Conservation (phyloP, 1,140 invertebrate genomes). For the Eumaeus atala region DNA sequence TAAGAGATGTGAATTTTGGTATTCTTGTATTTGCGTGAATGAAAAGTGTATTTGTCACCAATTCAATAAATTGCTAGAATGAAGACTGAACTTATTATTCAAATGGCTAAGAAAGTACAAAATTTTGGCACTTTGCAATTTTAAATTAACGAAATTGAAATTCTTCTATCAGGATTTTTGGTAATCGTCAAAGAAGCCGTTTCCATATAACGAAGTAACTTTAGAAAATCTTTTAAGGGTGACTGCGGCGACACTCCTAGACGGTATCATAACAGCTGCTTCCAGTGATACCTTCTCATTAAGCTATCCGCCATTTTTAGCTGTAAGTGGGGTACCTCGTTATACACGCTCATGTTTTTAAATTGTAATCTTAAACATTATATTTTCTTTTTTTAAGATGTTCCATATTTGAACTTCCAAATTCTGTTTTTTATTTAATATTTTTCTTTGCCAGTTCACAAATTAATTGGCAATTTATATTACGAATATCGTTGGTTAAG, state of each 20-base stretch:
- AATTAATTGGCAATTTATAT: too few species aligned
- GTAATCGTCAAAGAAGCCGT: conserved; percentile 25
- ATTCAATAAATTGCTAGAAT: too few species aligned
- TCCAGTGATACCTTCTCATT: conserved; percentile 67
- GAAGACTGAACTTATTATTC: too few species aligned
- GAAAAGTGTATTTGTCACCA: too few species aligned
- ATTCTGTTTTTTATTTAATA: conserved; percentile 1
- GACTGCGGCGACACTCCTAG: conserved; percentile 65
- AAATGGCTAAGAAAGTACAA: too few species aligned
- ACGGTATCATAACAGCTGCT: conserved; percentile 70
- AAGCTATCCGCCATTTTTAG: conserved; percentile 55
- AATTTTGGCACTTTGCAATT: too few species aligned
- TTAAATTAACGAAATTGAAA: too few species aligned
- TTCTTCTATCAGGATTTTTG: too few species aligned
- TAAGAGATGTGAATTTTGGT: too few species aligned
- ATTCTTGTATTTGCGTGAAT: too few species aligned
- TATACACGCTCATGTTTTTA: conserved; percentile 58
- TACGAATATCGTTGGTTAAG: too few species aligned
- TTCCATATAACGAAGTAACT: conserved; percentile 30
- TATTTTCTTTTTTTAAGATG: conserved; percentile 9
- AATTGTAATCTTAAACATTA: conserved; percentile 37
- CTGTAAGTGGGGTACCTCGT: conserved; percentile 28
- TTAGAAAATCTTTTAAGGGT: conserved; percentile 52
- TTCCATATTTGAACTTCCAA: neutral
- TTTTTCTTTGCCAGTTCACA: too few species aligned